Percentiles rank a stretch among this genome's conserved stretches.
Conservation (phyloP, 2,888 invertebrate species). For the Hydroisotoma schaefferi region DNA sequence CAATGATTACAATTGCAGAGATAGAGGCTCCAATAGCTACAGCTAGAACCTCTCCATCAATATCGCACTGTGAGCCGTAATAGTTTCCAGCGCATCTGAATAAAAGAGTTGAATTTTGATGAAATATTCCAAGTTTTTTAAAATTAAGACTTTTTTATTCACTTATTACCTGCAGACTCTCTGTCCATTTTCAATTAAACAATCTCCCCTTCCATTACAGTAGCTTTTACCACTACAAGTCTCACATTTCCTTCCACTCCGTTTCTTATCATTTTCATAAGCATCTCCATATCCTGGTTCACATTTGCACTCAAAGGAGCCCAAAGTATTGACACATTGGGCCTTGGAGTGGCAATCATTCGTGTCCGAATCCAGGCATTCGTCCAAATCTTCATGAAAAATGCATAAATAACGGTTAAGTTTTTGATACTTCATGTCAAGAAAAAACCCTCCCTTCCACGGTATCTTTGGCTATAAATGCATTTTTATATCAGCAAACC, state of each 20-base stretch:
- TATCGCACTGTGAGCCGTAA: constrained; percentile 82
- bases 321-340: constrained; percentile 76
- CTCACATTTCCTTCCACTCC: constrained; percentile 71
- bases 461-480: too few relatives aligned
- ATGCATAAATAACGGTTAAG: too few relatives aligned
- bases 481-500: constrained; percentile 18
- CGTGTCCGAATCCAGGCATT: constrained; percentile 73
- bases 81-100: constrained; percentile 75
- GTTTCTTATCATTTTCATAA: constrained; percentile 63
- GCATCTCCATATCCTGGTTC: constrained; percentile 72
- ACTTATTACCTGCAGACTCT: constrained; percentile 68
- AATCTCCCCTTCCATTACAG: constrained; percentile 82
- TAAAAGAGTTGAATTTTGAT: constrained; percentile 1
- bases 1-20: constrained; percentile 82
- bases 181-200: constrained; percentile 70
- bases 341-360: constrained; percentile 82
- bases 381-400: constrained; percentile 84
- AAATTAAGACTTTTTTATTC: background rate
- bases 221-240: constrained; percentile 68
- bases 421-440: too few relatives aligned
- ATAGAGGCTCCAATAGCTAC: constrained; percentile 87
- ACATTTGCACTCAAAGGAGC: constrained; percentile 74
- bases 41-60: constrained; percentile 86
- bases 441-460: too few relatives aligned
- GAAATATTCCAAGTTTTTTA: background rate